A percentile compares a stretch with the other conserved stretches of the same genome.
Evolutionary conservation across 2,113 vertebrate species (phyloP).

Genomic region (Leiothrix lutea): DNA sequence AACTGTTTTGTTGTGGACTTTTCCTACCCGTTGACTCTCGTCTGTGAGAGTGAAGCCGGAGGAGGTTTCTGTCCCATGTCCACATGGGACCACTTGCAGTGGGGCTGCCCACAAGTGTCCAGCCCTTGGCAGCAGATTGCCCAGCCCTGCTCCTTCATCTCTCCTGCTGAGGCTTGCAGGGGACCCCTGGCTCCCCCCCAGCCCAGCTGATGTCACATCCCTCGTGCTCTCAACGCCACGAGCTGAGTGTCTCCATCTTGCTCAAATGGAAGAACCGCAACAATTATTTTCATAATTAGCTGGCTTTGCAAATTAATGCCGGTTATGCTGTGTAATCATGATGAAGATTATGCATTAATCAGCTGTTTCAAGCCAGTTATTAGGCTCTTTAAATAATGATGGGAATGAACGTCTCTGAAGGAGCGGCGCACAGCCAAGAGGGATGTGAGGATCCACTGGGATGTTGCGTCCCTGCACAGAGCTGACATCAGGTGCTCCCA

Average conservation of each 20-base stretch:
- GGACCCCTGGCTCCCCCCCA: not conserved
- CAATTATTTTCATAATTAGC: conserved; percentile 83
- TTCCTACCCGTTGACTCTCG: not conserved
- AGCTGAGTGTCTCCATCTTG: conserved; percentile 42
- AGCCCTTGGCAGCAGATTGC: not conserved
- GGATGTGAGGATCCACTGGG: not conserved
- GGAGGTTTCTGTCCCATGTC: not conserved
- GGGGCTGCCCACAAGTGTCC: not conserved
- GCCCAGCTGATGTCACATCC: not conserved
- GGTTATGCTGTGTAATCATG: conserved; percentile 79
- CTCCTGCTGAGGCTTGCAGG: not conserved
- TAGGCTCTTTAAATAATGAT: conserved; percentile 78
- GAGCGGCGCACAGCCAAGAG: not conserved
- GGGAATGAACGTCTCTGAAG: conserved; percentile 52
- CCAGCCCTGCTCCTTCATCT: not conserved
- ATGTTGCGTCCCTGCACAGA: not conserved
- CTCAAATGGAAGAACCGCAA: conserved; percentile 70
- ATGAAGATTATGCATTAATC: conserved; percentile 82
- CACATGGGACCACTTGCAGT: accelerated
- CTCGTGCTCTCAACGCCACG: not conserved
- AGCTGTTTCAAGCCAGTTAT: conserved; percentile 75
- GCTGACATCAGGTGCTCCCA: not conserved
- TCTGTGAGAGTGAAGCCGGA: accelerated
- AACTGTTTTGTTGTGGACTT: not conserved
- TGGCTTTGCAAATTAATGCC: conserved; percentile 80